Base-by-base conservation (phyloP, 2,888 invertebrate species). In the Mythimna pallens region DNA sequence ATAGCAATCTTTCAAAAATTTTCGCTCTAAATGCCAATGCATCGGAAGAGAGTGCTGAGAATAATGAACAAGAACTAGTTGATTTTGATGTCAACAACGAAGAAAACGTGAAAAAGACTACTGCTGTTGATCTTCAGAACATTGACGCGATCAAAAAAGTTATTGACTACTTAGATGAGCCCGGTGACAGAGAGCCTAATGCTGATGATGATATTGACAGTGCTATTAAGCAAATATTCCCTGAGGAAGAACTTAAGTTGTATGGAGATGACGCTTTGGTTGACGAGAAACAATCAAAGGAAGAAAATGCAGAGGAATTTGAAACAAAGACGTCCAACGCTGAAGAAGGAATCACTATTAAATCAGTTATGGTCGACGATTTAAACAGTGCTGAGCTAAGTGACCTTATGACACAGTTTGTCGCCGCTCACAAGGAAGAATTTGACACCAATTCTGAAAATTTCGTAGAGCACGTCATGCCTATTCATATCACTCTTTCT, bases 181-280 rank as follows among this genome's bases (percentile, higher is more conserved):
- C 25, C 0, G 50, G n/a, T 50, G 71, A 82, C 34, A 62, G 17
- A 5, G 78, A 68, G 52, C 70, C 73, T 25, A 78, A 80, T 20
- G 59, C 76, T 55, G 83, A 82, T 6, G 80, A 79, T 62, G 81
- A 81, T 8, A 58, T 76, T 6, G 72, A 80, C 0, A 72, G 50
- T 25, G 20, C 50, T 10, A 64, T 82, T 1, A 65, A 59, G 47
- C 54, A 78, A 63, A 80, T 82, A 57, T 74, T 82, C 10, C 20
- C 25, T 20, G 30, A 78, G 0, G 70, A 76, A 67, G 72, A 76
- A 12, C 63, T 34, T 1, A 71, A 76, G 17, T 17, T 82, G 2
- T 86, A 86, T 17, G 86, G 85, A 8, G 61, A 93, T 36, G 93
- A 94, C 63, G 93, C 90, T 43, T 86, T 93, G 70, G 76, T 87